Conservation (phyloP, 2,888 invertebrate genomes). For the Hermodice carunculata region DNA sequence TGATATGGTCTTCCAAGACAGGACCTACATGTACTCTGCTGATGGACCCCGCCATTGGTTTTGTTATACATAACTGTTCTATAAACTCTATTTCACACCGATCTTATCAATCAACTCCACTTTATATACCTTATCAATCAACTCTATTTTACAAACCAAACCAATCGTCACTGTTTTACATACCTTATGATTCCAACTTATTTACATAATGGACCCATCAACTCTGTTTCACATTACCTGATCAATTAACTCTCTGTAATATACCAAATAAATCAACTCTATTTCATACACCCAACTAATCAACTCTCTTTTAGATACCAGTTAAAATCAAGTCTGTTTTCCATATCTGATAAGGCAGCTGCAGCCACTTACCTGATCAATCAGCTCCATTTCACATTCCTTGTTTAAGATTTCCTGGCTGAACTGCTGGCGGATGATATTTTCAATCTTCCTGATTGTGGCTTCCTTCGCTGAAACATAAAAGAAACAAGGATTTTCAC, state of each 20-base stretch:
- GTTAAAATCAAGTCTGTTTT: not conserved
- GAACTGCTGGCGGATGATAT: constrained; percentile 81
- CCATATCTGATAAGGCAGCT: not conserved
- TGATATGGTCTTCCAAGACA: no score
- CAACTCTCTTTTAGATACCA: not conserved
- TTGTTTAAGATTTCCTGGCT: constrained; percentile 78
- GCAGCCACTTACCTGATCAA: constrained; percentile 72
- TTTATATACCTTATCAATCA: no score
- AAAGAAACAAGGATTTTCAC: no score
- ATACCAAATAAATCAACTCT: not conserved
- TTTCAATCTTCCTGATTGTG: constrained; percentile 65
- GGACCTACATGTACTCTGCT: no score
- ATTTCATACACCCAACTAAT: not conserved
- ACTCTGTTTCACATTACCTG: no score
- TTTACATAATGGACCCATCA: not conserved
- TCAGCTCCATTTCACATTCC: constrained; percentile 79
- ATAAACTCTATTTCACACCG: no score
- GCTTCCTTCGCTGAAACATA: constrained; percentile 59
- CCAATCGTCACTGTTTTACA: no score
- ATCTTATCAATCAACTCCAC: no score
- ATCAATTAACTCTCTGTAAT: not conserved
- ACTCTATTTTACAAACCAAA: no score
- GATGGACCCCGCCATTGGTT: no score
- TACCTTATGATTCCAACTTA: not conserved
- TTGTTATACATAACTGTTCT: no score